Evolutionary conservation across 2,797 vertebrate species (phyloP), one percentile per base, ranked within the genome.

Genomic region (Harpagifer antarcticus): DNA sequence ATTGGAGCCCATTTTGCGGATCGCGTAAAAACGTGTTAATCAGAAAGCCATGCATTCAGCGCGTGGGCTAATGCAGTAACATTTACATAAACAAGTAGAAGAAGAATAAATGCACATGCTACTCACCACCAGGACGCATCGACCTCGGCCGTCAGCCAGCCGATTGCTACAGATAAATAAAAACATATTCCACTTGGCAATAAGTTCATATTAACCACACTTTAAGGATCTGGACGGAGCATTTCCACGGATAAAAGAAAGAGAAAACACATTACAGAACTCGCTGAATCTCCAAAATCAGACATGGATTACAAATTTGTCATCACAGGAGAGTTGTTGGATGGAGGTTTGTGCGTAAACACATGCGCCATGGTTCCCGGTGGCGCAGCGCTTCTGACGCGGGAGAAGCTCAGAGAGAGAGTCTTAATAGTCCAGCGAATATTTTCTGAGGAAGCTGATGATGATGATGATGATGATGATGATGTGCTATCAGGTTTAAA

Each of bases 101-200:
- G 49, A 20, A 53, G 15, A 23, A 23, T n/a, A 0, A 16, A 17
- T 9, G 15, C 15, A 10, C 7, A 37, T 6, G 8, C 44, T 54
- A 95, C 97, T 96, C 89, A 98, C 98, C 98, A 99, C 97, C 97
- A 99, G 94, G 97, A 98, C 86, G 96, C 96, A 82, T 96, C 94
- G 91, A 96, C 95, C 80, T 92, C 94, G 64, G 95, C 94, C 86
- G 93, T 93, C 86, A 96, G 89, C 95, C 96, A 97, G 94, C 96
- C 93, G 88, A 96, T 73, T 83, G 95, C 90, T 79, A 96, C 92
- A 85, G 93, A 95, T 78, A 97, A 90, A 94, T 94, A 96, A 85
- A 96, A 94, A 93, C 96, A 97, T 94, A 97, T 89, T 93, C 96
- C 96, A 91, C 94, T 82, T 86, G 96, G 91, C 89, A 92, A 84